These are phyloP conservation scores for Brenthis hecate DNA, from an alignment of 2,888 invertebrate species.

Conservation along the genomic window DNA sequence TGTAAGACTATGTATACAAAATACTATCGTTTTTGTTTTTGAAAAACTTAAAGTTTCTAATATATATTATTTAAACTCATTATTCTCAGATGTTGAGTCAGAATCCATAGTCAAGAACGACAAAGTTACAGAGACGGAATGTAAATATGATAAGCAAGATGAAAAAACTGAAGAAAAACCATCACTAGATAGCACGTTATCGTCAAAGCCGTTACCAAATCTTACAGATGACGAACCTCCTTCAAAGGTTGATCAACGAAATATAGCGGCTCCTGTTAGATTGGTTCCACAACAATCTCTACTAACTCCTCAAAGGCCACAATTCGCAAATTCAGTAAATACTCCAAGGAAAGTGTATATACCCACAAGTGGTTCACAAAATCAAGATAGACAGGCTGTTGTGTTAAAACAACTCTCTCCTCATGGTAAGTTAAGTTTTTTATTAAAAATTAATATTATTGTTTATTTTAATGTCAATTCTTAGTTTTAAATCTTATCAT, in stretches of 20 bases:
- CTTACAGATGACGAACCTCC: slow-evolving; percentile 89
- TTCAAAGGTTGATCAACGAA: slow-evolving; percentile 54
- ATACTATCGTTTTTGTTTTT: no score
- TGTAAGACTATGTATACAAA: no score
- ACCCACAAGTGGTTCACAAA: slow-evolving; percentile 66
- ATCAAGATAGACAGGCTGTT: slow-evolving; percentile 58
- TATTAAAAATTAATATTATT: neutral
- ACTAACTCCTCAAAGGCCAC: slow-evolving; percentile 55
- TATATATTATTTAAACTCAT: no score
- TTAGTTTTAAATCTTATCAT: no score
- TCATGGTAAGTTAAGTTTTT: slow-evolving; percentile 51
- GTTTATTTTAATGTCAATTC: neutral
- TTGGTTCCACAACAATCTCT: slow-evolving; percentile 63
- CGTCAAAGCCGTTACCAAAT: slow-evolving; percentile 79
- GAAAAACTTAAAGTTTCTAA: no score
- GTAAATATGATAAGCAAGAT: slow-evolving; percentile 1
- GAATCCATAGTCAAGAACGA: neutral
- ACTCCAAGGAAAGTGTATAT: slow-evolving; percentile 73
- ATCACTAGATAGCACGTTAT: neutral
- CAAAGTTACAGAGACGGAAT: neutral
- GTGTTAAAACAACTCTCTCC: slow-evolving; percentile 58
- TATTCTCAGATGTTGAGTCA: slow-evolving; percentile 7
- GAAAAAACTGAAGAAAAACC: slow-evolving; percentile 16
- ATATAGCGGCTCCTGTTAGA: slow-evolving; percentile 58
- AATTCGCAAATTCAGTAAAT: slow-evolving; percentile 46